Evolutionary conservation across 2,888 invertebrate species (phyloP).

Genomic region (Melanophora roralis): DNA sequence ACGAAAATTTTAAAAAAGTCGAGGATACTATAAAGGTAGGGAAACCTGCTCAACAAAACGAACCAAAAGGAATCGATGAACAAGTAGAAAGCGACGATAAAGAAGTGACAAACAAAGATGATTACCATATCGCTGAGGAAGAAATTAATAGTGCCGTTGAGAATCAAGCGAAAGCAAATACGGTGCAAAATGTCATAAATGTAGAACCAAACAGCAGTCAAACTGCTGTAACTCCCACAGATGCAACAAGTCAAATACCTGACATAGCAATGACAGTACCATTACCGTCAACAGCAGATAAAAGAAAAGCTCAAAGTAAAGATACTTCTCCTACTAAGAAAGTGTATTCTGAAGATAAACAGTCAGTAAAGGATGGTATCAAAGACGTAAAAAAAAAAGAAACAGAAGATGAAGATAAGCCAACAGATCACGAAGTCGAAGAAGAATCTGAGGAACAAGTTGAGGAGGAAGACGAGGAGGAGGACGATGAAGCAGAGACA

Average conservation of each 20-base stretch:
- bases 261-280: neutral
- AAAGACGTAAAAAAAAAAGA: neutral
- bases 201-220: neutral
- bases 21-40: neutral
- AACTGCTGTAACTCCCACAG: neutral
- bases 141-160: neutral
- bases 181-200: neutral
- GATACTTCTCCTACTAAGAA: neutral
- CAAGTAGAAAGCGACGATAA: neutral
- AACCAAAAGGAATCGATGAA: neutral
- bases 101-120: slow-evolving; percentile 25
- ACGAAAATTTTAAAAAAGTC: neutral
- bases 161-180: neutral
- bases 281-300: slow-evolving; percentile 20
- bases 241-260: neutral
- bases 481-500: neutral
- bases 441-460: neutral
- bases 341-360: neutral
- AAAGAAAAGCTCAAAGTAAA: neutral
- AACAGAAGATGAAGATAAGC: slow-evolving; percentile 1
- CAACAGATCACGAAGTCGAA: no score
- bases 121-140: slow-evolving; percentile 25
- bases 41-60: neutral
- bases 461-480: neutral
- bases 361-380: neutral